phyloP scores from a whole-genome alignment of 2,888 invertebrate species.

The Bhutanitis thaidina region DNA sequence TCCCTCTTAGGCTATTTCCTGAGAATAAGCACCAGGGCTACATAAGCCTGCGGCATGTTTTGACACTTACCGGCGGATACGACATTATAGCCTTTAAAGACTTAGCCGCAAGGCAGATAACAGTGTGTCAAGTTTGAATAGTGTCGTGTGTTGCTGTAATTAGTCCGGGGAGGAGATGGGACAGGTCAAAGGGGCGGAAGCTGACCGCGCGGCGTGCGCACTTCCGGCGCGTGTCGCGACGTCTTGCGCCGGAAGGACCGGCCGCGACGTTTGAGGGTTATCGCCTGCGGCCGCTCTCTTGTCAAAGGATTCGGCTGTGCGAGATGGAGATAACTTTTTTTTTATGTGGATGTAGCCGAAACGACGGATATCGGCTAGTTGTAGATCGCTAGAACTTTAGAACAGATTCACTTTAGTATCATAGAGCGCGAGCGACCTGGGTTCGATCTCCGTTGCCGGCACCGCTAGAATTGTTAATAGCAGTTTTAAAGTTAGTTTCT shows the following conservation, averaged over 20 bases:
- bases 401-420: too few species aligned
- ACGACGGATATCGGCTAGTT: too few species aligned
- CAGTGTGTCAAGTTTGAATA: neutral
- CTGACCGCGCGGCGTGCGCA: conserved; percentile 64
- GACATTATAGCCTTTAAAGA: conserved; percentile 33
- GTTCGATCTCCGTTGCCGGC: too few species aligned
- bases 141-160: conserved; percentile 50
- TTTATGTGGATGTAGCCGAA: neutral
- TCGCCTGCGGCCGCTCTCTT: conserved; percentile 21
- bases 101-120: conserved; percentile 2
- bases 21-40: conserved; percentile 41
- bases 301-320: conserved; percentile 4
- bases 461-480: too few species aligned
- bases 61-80: conserved; percentile 26
- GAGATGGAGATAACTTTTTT: neutral
- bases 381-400: too few species aligned
- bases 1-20: conserved; percentile 62
- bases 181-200: conserved; percentile 73
- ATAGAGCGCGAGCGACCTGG: too few species aligned
- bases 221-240: conserved; percentile 59
- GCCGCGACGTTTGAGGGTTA: conserved; percentile 38
- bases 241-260: conserved; percentile 55
- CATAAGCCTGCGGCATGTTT: conserved; percentile 39
- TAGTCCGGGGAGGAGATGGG: conserved; percentile 46
- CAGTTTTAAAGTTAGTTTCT: too few species aligned